Conservation (phyloP, 2,797 vertebrate genomes). For the Characodon lateralis region DNA sequence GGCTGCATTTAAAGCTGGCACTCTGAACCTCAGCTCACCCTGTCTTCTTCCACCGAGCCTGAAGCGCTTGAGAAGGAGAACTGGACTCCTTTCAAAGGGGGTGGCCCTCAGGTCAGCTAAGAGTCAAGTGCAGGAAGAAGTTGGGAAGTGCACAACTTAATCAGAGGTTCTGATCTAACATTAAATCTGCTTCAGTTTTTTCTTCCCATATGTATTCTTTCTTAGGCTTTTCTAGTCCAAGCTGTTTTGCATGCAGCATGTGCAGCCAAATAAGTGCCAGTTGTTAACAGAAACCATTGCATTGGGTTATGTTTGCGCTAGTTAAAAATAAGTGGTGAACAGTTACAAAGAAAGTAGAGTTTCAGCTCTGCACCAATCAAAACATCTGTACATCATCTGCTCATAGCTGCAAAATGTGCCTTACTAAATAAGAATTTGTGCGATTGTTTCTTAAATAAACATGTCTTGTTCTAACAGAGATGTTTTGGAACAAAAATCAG, state of each 20-base stretch:
- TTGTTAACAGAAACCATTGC: conserved; percentile 32
- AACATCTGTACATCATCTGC: conserved; percentile 1
- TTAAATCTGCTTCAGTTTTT: conserved; percentile 28
- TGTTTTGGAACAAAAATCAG: neutral
- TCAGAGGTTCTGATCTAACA: conserved; percentile 64
- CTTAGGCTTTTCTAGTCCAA: conserved; percentile 20
- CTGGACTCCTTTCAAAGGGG: conserved; percentile 81
- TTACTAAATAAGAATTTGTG: neutral
- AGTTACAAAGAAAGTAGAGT: conserved; percentile 16
- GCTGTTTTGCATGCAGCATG: conserved; percentile 31
- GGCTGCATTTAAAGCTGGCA: conserved; percentile 75
- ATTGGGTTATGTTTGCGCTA: conserved; percentile 29
- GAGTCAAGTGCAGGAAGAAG: conserved; percentile 85
- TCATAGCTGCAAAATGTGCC: conserved; percentile 1
- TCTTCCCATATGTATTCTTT: conserved; percentile 43
- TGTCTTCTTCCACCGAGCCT: conserved; percentile 57
- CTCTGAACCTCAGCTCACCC: conserved; percentile 68
- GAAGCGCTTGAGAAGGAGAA: conserved; percentile 78
- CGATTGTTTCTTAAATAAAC: neutral
- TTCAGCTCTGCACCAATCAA: conserved; percentile 2
- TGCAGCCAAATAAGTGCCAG: conserved; percentile 18
- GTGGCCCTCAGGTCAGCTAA: conserved; percentile 81
- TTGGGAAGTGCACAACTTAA: conserved; percentile 58
- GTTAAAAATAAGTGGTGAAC: conserved; percentile 5
- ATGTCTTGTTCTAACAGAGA: neutral